phyloP scores from a whole-genome alignment of 2,113 vertebrate species.

The Rhynchomys soricoides region DNA sequence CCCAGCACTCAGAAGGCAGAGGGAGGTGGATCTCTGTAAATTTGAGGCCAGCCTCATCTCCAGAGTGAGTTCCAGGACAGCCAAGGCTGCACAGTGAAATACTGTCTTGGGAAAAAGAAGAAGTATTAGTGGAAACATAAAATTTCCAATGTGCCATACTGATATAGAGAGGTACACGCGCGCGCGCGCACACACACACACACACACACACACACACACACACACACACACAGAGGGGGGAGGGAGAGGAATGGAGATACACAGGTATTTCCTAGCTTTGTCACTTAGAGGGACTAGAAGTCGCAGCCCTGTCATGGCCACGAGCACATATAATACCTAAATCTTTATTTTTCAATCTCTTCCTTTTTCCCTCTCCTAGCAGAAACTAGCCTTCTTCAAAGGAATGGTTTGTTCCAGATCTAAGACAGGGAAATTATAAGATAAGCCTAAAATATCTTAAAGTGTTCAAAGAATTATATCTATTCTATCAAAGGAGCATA shows the following conservation, averaged over 20 bases:
- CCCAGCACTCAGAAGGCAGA: too few relatives aligned
- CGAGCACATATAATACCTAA: neutral
- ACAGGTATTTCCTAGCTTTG: neutral
- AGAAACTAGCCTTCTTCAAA: neutral
- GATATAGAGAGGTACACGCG: neutral
- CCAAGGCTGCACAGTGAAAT: too few relatives aligned
- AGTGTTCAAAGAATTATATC: conserved; percentile 30
- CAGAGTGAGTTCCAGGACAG: neutral
- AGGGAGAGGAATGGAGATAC: neutral
- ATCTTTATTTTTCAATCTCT: neutral
- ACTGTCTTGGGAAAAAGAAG: too few relatives aligned
- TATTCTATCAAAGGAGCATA: conserved; percentile 10
- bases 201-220: neutral
- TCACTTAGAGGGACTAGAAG: neutral
- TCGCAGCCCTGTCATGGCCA: neutral
- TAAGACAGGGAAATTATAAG: neutral
- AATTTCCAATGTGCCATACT: neutral
- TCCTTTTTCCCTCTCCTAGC: neutral
- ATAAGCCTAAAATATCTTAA: conserved; percentile 21
- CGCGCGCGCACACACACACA: neutral
- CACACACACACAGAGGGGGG: neutral
- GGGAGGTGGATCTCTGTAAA: too few relatives aligned
- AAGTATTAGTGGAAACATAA: neutral
- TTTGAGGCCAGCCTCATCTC: too few relatives aligned
- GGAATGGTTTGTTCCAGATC: neutral